Evolutionary conservation across 2,113 vertebrate species (phyloP), one percentile per base, ranked within the genome.

Genomic region (Ascaphus truei): DNA sequence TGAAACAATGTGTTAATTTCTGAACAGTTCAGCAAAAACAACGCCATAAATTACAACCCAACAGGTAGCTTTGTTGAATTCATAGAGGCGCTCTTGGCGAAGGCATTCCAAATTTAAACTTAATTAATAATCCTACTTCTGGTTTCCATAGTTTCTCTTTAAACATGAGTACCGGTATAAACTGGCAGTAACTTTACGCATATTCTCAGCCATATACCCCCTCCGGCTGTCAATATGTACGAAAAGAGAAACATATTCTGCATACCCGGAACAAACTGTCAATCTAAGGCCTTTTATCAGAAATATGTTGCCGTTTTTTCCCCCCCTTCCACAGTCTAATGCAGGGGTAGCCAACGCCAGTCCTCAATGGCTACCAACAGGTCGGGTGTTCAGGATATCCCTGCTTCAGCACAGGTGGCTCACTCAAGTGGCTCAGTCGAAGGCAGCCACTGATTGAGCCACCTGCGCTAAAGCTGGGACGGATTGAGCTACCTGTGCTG

Each of bases 111-210:
- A 86, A 91, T 91, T 89, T 90, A 81, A 91, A 86, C 86, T 90
- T 91, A 91, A 92, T 92, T 91, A 92, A 92, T 92, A 92, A 91
- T 90, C 84, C 83, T 86, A 75, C 83, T 84, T 68, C 68, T 84
- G 82, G 91, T 91, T 91, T 90, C 90, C 90, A 92, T 92, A 92
- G 91, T 91, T 91, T 88, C 91, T 90, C 91, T 92, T 92, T 88
- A 92, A 88, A 88, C 84, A 87, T 0, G 77, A 89, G 84, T 82
- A 83, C 82, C 79, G 83, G 82, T 72, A 85, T 77, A 88, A 87
- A 79, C 86, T 85, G 89, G 88, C 87, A 88, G 84, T 78, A 84
- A 87, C 79, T 85, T 89, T 75, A 78, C 81, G 86, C 87, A 89
- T 90, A 88, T 89, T 90, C 87, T 91, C 84, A 84, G 81, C 90